phyloP scores from a whole-genome alignment of 2,888 invertebrate genomes.

The Tuberolachnus salignus region DNA sequence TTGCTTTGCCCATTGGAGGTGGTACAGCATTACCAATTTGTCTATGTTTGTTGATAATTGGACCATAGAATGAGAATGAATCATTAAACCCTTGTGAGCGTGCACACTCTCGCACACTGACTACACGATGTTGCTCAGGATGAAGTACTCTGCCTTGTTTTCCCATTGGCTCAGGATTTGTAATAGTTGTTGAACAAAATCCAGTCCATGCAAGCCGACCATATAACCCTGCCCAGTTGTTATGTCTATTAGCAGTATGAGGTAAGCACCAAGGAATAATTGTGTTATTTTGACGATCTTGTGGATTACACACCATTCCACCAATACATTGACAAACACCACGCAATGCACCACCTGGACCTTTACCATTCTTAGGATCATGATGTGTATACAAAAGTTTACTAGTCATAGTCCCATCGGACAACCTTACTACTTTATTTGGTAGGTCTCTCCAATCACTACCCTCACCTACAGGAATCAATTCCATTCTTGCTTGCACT shows the following conservation, averaged over 20 bases:
- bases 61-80: conserved; percentile 76
- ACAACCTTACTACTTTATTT: conserved; percentile 73
- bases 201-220: conserved; percentile 82
- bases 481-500: conserved; percentile 76
- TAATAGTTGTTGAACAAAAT: conserved; percentile 82
- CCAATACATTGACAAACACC: conserved; percentile 81
- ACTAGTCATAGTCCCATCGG: conserved; percentile 73
- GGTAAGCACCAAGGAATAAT: conserved; percentile 88
- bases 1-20: conserved; percentile 77
- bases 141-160: conserved; percentile 87
- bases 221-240: conserved; percentile 86
- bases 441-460: conserved; percentile 88
- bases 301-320: conserved; percentile 70
- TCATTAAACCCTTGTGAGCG: conserved; percentile 86
- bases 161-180: conserved; percentile 89
- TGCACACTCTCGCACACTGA: conserved; percentile 87
- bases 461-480: conserved; percentile 76
- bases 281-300: conserved; percentile 80
- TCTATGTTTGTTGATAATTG: conserved; percentile 76
- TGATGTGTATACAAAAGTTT: conserved; percentile 68
- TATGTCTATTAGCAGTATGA: conserved; percentile 83
- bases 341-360: conserved; percentile 65
- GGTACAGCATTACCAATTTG: conserved; percentile 88
- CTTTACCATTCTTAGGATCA: conserved; percentile 66
- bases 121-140: conserved; percentile 78